Base-by-base conservation (phyloP, 2,113 vertebrate genomes). In the Pycnonotus jocosus region DNA sequence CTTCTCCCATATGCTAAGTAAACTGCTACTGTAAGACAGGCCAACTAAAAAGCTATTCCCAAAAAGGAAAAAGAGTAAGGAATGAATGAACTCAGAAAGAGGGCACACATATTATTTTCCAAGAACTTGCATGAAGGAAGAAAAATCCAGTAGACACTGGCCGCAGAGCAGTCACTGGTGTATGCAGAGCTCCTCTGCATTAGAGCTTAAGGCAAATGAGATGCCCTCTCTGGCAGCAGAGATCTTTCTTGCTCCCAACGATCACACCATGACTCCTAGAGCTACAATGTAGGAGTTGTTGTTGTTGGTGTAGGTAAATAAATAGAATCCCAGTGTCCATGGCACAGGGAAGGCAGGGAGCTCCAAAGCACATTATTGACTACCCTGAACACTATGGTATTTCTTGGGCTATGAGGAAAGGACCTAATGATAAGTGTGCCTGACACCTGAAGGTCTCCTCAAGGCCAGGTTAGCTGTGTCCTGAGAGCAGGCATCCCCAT, bases 1-100 rank as follows among this genome's bases (percentile, higher is more conserved):
- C 94, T 91, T 97, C 91, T 97, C 79, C 74, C 53, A 90, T 71
- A 87, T 96, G 56, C 58, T 88, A 56, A 88, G 58, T 54, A 85
- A 93, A 88, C 77, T 57, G 93, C 82, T 97, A 81, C 85, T 86
- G 88, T 86, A 61, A 95, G 87, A 54, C 68, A 48, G 35, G 40
- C 45, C 62, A 73, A 40, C 38, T 53, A 84, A 84, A 91, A 90
- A 84, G 31, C 10, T 7, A 4, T 51, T 88, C 19, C 23, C 12
- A 47, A 54, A 50, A 77, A 78, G 19, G 12, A 9, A 80, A 66
- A 82, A 84, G 81, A 40, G 23, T n/a, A 62, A 81, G 24, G 31
- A 90, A 56, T 56, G 6, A 77, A 66, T 48, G 24, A 82, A 42
- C 54, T 90, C 40, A 28, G 54, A 73, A 76, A 0, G 0, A 60